Conservation (phyloP, 2,113 vertebrate genomes). For the Menidia beryllina region DNA sequence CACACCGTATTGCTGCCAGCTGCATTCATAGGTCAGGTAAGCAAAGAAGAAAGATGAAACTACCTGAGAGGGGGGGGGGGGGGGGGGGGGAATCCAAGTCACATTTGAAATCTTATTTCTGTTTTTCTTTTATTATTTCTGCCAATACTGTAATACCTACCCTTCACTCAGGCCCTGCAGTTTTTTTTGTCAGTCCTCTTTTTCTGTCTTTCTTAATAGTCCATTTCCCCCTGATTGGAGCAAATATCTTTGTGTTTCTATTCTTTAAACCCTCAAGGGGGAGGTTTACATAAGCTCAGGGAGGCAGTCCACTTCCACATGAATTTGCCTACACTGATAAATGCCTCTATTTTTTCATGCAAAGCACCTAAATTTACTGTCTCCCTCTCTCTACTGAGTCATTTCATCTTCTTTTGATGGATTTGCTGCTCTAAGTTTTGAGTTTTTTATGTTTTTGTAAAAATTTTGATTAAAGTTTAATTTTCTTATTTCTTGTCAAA, state of each 20-base stretch:
- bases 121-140: neutral
- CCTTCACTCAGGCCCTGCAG: slow-evolving; percentile 9
- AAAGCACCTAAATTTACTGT: slow-evolving; percentile 41
- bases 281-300: slow-evolving; percentile 55
- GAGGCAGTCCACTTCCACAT: slow-evolving; percentile 53
- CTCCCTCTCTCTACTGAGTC: slow-evolving; percentile 20
- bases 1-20: slow-evolving; percentile 43
- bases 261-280: slow-evolving; percentile 52
- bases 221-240: slow-evolving; percentile 55
- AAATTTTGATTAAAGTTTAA: slow-evolving; percentile 40
- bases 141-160: slow-evolving; percentile 11
- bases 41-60: slow-evolving; percentile 18
- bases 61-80: neutral
- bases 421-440: slow-evolving; percentile 9
- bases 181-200: slow-evolving; percentile 26
- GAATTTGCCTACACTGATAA: slow-evolving; percentile 60
- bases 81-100: neutral
- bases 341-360: slow-evolving; percentile 32
- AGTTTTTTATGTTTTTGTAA: slow-evolving; percentile 8
- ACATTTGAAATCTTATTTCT: neutral
- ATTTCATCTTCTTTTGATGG: slow-evolving; percentile 25
- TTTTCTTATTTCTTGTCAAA: slow-evolving; percentile 31
- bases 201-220: slow-evolving; percentile 45
- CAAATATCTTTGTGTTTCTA: slow-evolving; percentile 53
- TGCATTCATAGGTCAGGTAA: slow-evolving; percentile 27